Evolutionary conservation across 1,140 invertebrate species (phyloP).

Genomic region (Ruditapes philippinarum): DNA sequence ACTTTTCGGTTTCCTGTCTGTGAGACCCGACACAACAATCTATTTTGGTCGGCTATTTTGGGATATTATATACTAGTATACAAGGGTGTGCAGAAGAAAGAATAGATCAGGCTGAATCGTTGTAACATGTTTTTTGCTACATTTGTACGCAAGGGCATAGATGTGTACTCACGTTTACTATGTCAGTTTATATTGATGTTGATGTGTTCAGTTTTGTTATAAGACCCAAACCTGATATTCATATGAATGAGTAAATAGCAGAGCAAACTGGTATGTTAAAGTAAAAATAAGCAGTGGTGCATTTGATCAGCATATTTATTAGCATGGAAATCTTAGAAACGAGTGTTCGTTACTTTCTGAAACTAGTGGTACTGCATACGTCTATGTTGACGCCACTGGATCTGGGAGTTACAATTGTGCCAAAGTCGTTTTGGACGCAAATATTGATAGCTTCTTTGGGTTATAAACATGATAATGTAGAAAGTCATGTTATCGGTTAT

Average conservation of each 20-base stretch:
- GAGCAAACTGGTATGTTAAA: conserved; percentile 1
- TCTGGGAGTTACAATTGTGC: neutral
- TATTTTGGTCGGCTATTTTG: neutral
- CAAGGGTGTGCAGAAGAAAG: neutral
- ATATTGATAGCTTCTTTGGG: neutral
- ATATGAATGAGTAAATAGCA: neutral
- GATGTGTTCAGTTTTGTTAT: neutral
- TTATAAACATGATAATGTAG: neutral
- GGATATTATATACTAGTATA: neutral
- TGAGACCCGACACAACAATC: neutral
- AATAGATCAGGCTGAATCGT: neutral
- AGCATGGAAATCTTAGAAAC: neutral
- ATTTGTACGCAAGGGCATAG: neutral
- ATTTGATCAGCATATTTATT: conserved; percentile 2
- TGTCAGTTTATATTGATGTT: conserved; percentile 13
- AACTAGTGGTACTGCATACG: too few species aligned
- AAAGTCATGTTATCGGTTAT: conserved; percentile 16
- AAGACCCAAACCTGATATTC: neutral
- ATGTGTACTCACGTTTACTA: neutral
- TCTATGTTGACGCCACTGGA: neutral
- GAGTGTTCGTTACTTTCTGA: too few species aligned
- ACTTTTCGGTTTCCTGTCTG: too few species aligned
- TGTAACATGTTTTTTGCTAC: too few species aligned
- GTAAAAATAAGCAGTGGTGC: neutral
- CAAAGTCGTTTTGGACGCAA: neutral